These are phyloP conservation scores for Drosophila funebris DNA, from an alignment of 1,140 invertebrate genomes.

Conservation along the genomic window DNA sequence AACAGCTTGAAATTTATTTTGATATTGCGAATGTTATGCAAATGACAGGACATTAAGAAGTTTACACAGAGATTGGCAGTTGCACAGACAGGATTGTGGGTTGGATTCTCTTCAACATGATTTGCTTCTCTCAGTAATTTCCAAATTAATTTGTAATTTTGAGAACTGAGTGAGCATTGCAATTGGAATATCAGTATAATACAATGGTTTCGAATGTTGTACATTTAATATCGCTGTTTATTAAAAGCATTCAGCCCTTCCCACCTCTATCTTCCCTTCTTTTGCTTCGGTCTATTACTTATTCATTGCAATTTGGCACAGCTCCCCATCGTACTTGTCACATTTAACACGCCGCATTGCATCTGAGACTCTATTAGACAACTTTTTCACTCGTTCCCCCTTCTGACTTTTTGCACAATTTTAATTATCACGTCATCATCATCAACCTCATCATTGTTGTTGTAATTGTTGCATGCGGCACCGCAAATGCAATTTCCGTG, in stretches of 20 bases:
- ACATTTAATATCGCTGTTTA: neutral
- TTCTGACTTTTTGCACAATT: conserved; percentile 18
- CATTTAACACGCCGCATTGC: conserved; percentile 37
- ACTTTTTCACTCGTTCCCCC: neutral
- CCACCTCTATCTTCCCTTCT: neutral
- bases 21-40: conserved; percentile 5
- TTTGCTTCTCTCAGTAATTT: neutral
- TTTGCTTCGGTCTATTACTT: neutral
- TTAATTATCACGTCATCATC: conserved; percentile 46
- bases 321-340: conserved; percentile 28
- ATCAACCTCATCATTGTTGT: conserved; percentile 24
- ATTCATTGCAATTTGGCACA: conserved; percentile 40
- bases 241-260: neutral
- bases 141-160: neutral
- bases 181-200: conserved; percentile 1
- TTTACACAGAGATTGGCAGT: neutral
- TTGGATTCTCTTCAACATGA: neutral
- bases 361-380: conserved; percentile 24
- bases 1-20: neutral
- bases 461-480: conserved; percentile 33
- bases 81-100: neutral
- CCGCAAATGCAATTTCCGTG: conserved; percentile 37
- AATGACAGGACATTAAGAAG: conserved; percentile 1
- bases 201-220: neutral
- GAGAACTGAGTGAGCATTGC: neutral